phyloP scores from a whole-genome alignment of 2,797 vertebrate genomes.

The Adelosebastes latens region DNA sequence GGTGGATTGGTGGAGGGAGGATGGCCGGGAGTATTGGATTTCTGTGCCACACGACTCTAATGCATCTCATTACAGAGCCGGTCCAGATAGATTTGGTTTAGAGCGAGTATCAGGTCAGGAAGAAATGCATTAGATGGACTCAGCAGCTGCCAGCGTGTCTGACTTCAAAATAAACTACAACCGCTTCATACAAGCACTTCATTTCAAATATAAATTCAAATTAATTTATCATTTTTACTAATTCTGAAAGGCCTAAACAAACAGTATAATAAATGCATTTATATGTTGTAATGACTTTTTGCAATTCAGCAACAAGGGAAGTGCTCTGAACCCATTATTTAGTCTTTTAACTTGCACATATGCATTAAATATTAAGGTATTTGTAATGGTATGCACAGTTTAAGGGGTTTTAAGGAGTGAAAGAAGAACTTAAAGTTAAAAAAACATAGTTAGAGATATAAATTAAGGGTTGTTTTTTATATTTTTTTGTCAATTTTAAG shows the following conservation, averaged over 20 bases:
- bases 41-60: slow-evolving; percentile 47
- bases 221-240: neutral
- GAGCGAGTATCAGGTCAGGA: slow-evolving; percentile 28
- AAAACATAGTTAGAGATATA: neutral
- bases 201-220: neutral
- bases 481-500: neutral
- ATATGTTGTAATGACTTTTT: neutral
- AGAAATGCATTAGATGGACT: slow-evolving; percentile 16
- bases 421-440: neutral
- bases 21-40: slow-evolving; percentile 49
- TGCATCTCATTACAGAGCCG: slow-evolving; percentile 50
- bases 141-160: slow-evolving; percentile 1
- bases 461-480: too few relatives aligned
- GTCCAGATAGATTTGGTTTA: slow-evolving; percentile 46
- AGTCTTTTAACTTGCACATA: neutral
- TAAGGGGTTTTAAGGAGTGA: neutral
- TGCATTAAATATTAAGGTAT: neutral
- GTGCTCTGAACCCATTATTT: neutral
- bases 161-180: neutral
- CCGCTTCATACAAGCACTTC: neutral
- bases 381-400: neutral
- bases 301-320: neutral
- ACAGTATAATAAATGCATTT: neutral
- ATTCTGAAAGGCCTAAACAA: neutral
- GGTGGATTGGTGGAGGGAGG: slow-evolving; percentile 11